Percentiles rank a stretch among this genome's conserved stretches.
phyloP scores from a whole-genome alignment of 2,888 invertebrate species.

The Stenurella melanura region DNA sequence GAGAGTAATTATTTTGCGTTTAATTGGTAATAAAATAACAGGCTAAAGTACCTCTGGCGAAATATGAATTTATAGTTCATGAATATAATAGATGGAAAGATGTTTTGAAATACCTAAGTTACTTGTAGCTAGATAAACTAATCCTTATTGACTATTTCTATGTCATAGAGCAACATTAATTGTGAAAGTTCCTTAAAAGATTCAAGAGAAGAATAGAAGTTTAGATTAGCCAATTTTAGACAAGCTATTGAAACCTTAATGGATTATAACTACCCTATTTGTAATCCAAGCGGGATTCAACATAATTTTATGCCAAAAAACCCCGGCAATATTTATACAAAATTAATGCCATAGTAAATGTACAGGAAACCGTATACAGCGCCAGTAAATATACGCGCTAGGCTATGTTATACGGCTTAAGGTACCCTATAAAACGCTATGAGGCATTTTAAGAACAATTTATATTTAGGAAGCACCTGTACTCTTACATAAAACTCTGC shows the following conservation, averaged over 20 bases:
- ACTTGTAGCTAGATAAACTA: no score
- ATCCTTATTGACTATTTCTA: no score
- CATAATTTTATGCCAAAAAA: slow-evolving; percentile 21
- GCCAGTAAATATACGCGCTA: slow-evolving; percentile 31
- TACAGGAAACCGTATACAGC: slow-evolving; percentile 9
- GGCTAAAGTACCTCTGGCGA: not conserved
- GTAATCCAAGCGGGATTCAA: not conserved
- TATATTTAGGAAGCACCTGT: slow-evolving; percentile 38
- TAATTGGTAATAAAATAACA: not conserved
- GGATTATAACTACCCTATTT: not conserved
- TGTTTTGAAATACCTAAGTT: no score
- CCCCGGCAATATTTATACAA: slow-evolving; percentile 34
- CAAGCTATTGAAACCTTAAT: no score
- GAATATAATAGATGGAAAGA: no score
- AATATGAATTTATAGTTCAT: no score
- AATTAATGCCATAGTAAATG: slow-evolving; percentile 35
- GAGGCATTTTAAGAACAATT: slow-evolving; percentile 30
- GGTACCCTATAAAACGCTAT: slow-evolving; percentile 33
- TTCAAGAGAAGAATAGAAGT: no score
- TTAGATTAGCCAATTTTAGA: no score
- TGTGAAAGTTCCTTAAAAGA: no score
- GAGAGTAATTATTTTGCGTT: not conserved
- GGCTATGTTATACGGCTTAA: slow-evolving; percentile 27
- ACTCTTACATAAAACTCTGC: slow-evolving; percentile 29
- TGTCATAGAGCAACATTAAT: no score